These are phyloP conservation scores for Aphidius ervi DNA, from an alignment of 1,140 invertebrate species.

Conservation along the genomic window DNA sequence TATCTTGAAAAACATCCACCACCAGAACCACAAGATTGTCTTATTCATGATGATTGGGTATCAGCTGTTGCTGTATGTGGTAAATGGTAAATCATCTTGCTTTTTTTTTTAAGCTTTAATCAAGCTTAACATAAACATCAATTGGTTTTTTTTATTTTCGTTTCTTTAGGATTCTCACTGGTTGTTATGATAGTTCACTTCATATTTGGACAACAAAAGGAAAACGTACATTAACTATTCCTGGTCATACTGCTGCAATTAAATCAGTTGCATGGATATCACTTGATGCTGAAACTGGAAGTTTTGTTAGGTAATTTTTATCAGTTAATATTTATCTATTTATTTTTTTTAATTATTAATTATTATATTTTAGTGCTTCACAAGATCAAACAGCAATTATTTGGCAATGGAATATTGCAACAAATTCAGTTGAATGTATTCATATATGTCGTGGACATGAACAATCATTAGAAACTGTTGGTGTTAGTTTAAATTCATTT, in stretches of 20 bases:
- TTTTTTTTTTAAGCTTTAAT: too few species aligned
- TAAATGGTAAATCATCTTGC: constrained; percentile 61
- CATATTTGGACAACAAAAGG: constrained; percentile 86
- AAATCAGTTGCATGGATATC: constrained; percentile 86
- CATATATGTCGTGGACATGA: constrained; percentile 84
- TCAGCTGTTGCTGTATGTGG: constrained; percentile 71
- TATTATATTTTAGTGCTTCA: constrained; percentile 62
- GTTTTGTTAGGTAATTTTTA: constrained; percentile 66
- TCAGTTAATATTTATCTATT: background rate
- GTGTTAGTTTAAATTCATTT: constrained; percentile 62
- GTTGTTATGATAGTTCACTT: constrained; percentile 92
- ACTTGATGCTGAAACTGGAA: constrained; percentile 58
- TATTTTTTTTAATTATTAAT: constrained; percentile 19
- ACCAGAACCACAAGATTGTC: constrained; percentile 83
- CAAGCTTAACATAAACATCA: background rate
- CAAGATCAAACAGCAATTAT: constrained; percentile 90
- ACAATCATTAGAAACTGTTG: constrained; percentile 80
- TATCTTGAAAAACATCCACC: constrained; percentile 84
- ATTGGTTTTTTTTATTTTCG: background rate
- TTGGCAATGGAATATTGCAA: constrained; percentile 80
- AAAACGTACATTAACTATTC: constrained; percentile 75
- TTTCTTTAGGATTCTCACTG: constrained; percentile 74
- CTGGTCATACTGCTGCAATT: constrained; percentile 80
- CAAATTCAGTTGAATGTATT: constrained; percentile 76
- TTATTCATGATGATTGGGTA: constrained; percentile 96